A percentile compares a stretch with the other conserved stretches of the same genome.
These are phyloP conservation scores for Baccha elongata DNA, from an alignment of 2,888 invertebrate species.

Conservation along the genomic window DNA sequence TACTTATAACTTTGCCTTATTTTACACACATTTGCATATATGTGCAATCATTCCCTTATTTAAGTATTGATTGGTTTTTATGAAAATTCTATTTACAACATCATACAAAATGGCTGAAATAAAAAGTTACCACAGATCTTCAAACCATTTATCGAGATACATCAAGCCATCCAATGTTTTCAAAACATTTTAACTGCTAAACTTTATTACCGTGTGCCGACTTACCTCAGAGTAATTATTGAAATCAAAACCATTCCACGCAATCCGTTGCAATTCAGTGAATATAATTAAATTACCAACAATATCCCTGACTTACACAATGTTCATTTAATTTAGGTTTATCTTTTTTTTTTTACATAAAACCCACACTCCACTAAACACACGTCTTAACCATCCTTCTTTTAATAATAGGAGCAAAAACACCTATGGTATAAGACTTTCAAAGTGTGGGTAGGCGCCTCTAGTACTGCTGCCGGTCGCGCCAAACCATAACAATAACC, in stretches of 20 bases:
- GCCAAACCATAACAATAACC: constrained; percentile 20
- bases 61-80: too few relatives aligned
- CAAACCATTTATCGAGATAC: too few relatives aligned
- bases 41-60: too few relatives aligned
- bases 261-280: constrained; percentile 15
- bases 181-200: too few relatives aligned
- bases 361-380: constrained; percentile 55
- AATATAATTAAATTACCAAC: constrained; percentile 21
- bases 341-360: constrained; percentile 27
- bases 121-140: too few relatives aligned
- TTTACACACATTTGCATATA: too few relatives aligned
- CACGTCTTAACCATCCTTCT: constrained; percentile 39
- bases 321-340: too few relatives aligned
- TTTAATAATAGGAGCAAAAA: neutral
- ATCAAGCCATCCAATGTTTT: too few relatives aligned
- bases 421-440: neutral
- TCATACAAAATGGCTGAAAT: too few relatives aligned
- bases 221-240: neutral
- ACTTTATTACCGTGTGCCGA: too few relatives aligned
- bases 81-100: too few relatives aligned
- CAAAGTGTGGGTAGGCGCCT: constrained; percentile 31
- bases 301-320: constrained; percentile 29
- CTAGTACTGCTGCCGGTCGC: constrained; percentile 2
- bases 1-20: too few relatives aligned
- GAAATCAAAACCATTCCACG: constrained; percentile 12